phyloP scores from a whole-genome alignment of 30 jellyfish, hydroid and myxozoan genomes.

The Morbakka virulenta region DNA sequence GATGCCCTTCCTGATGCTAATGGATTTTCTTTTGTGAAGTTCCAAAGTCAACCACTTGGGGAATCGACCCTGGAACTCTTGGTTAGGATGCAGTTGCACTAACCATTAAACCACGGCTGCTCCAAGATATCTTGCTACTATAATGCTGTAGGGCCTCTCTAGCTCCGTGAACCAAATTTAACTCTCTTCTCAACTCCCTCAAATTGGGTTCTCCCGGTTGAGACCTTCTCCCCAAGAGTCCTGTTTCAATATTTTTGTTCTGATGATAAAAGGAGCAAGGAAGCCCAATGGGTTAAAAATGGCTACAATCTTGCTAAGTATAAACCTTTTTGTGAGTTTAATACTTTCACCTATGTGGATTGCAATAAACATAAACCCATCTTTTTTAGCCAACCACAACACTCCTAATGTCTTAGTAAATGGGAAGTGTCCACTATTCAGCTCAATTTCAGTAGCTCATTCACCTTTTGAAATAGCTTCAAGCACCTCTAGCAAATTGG shows the following conservation, averaged over 20 bases:
- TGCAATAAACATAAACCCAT: neutral
- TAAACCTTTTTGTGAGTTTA: constrained; percentile 19
- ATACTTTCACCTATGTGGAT: neutral
- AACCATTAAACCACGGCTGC: too few species aligned
- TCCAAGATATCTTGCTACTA: constrained; percentile 28
- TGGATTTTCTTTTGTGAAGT: too few species aligned
- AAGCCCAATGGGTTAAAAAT: constrained; percentile 43
- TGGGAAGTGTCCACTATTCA: constrained; percentile 15
- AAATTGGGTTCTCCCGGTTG: constrained; percentile 24
- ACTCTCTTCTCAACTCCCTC: constrained; percentile 18
- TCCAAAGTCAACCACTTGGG: too few species aligned
- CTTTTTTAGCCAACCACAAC: constrained; percentile 11
- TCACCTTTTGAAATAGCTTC: constrained; percentile 44
- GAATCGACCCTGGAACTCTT: too few species aligned
- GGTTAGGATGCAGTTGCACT: too few species aligned
- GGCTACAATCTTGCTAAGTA: constrained; percentile 19
- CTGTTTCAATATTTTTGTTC: neutral
- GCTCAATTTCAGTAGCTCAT: constrained; percentile 38
- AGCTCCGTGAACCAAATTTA: constrained; percentile 19
- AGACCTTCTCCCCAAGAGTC: constrained; percentile 13
- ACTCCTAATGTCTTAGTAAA: constrained; percentile 29
- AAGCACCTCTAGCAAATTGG: constrained; percentile 32
- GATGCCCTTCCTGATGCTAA: too few species aligned
- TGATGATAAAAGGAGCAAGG: constrained; percentile 23
- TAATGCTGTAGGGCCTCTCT: neutral